Evolutionary conservation across 92 coral and sea anemone genomes (phyloP).

Genomic region (Paragorgia papillata): DNA sequence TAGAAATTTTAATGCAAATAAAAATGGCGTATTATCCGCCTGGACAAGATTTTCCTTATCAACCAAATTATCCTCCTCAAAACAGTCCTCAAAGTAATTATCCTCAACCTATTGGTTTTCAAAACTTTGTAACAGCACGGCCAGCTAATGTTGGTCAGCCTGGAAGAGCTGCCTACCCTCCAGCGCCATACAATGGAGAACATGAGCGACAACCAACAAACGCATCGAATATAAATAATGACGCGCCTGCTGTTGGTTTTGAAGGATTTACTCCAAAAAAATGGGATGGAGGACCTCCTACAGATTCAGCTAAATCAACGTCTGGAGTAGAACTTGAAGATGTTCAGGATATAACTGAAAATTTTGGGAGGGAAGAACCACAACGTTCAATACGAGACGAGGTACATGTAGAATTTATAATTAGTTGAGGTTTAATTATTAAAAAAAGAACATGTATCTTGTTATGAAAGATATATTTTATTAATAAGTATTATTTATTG

Average conservation of each 20-base stretch:
- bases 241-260: slow-evolving; percentile 24
- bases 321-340: slow-evolving; percentile 40
- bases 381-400: background rate
- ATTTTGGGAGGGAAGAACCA: background rate
- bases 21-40: slow-evolving; percentile 13
- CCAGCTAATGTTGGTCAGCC: background rate
- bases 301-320: background rate
- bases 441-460: too few relatives aligned
- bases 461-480: too few relatives aligned
- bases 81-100: background rate
- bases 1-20: too few relatives aligned
- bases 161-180: background rate
- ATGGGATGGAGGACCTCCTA: background rate
- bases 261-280: background rate
- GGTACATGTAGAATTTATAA: background rate
- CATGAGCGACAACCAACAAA: too few relatives aligned
- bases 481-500: too few relatives aligned
- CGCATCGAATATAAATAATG: too few relatives aligned
- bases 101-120: slow-evolving; percentile 34
- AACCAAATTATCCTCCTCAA: slow-evolving; percentile 18
- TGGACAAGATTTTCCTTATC: too few relatives aligned
- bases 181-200: slow-evolving; percentile 8
- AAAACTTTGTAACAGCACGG: slow-evolving; percentile 9
- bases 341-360: background rate
- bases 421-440: too few relatives aligned